Evolutionary conservation across 2,888 invertebrate species (phyloP).

Genomic region (Dendrolimus pini): DNA sequence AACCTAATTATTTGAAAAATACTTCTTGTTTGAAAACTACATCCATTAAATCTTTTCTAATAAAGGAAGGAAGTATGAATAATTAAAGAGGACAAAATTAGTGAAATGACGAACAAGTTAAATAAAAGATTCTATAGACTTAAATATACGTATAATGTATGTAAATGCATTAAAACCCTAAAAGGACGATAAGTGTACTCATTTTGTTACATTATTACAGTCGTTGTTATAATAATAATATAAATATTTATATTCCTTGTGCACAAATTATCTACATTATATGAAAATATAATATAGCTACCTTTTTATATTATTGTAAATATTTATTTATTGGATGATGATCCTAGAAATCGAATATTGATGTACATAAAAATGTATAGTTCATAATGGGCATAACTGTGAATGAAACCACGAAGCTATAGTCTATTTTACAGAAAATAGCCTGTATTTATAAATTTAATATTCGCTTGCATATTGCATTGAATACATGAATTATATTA

Average conservation of each 20-base stretch:
- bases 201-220: not conserved
- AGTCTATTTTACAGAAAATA: too few species aligned
- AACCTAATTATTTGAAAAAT: too few species aligned
- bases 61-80: too few species aligned
- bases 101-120: too few species aligned
- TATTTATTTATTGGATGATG: not conserved
- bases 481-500: slow-evolving; percentile 10
- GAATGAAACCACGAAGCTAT: too few species aligned
- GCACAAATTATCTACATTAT: not conserved
- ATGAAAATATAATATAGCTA: not conserved
- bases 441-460: not conserved
- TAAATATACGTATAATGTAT: slow-evolving; percentile 30
- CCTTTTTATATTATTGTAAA: not conserved
- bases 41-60: too few species aligned
- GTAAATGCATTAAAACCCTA: not conserved
- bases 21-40: too few species aligned
- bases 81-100: too few species aligned
- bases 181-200: not conserved
- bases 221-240: not conserved
- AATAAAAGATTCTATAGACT: slow-evolving; percentile 13
- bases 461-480: slow-evolving; percentile 12
- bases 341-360: not conserved
- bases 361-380: not conserved
- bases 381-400: not conserved
- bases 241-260: not conserved